Evolutionary conservation across 1,140 invertebrate species (phyloP).

Genomic region (Drosophila navojoa): DNA sequence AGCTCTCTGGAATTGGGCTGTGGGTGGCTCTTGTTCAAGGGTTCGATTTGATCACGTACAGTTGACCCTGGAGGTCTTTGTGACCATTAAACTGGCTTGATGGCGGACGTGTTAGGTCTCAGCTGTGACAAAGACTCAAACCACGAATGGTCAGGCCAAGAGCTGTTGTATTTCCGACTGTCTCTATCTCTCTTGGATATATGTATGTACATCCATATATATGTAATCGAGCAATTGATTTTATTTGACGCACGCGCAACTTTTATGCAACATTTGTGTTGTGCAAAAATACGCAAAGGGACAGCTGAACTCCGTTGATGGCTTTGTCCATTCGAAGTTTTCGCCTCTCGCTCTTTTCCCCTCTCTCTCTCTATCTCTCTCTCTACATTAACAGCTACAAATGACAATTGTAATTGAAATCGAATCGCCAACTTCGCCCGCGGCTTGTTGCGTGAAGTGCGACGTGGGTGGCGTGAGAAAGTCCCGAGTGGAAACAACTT

Average conservation of each 20-base stretch:
- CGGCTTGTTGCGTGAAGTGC: background rate
- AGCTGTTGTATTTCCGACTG: background rate
- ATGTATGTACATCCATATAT: background rate
- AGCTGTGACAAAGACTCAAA: too few relatives aligned
- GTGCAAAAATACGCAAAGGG: conserved; percentile 35
- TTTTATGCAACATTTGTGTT: conserved; percentile 61
- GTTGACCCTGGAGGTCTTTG: conserved; percentile 43
- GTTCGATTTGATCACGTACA: conserved; percentile 36
- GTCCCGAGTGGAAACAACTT: conserved; percentile 6
- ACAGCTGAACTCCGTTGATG: background rate
- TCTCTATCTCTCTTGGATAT: background rate
- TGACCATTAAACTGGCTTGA: conserved; percentile 41
- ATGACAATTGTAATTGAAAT: conserved; percentile 44
- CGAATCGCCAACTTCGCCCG: background rate
- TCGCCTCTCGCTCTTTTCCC: too few relatives aligned
- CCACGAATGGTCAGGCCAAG: background rate
- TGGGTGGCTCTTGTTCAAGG: conserved; percentile 32
- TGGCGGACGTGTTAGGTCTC: conserved; percentile 15
- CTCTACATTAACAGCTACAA: conserved; percentile 41
- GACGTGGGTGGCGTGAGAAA: conserved; percentile 52
- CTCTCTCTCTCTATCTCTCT: background rate
- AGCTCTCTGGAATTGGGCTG: background rate
- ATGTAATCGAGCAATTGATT: conserved; percentile 62
- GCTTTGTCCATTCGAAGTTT: background rate
- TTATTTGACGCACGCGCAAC: conserved; percentile 66